phyloP scores from a whole-genome alignment of 2,888 invertebrate genomes.

The Mimumesa dahlbomi region DNA sequence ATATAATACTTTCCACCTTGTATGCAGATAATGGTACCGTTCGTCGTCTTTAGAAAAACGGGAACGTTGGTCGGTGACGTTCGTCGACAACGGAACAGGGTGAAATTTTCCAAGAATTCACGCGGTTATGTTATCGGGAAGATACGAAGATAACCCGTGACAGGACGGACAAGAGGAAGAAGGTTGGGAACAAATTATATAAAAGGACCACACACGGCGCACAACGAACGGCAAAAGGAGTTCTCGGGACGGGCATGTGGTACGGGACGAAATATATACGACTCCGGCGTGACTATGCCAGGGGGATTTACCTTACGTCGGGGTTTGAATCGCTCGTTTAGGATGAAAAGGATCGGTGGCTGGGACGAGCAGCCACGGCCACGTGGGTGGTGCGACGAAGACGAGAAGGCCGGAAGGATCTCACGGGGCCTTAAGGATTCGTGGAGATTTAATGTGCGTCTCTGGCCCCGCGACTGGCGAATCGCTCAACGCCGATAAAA shows the following conservation, averaged over 20 bases:
- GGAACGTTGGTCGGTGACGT: too few species aligned
- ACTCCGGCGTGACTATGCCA: conserved; percentile 72
- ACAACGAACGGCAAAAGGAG: conserved; percentile 50
- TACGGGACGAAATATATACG: conserved; percentile 71
- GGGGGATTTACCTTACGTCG: conserved; percentile 74
- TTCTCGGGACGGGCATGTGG: conserved; percentile 56
- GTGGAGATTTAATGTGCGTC: conserved; percentile 43
- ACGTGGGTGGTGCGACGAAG: conserved; percentile 74
- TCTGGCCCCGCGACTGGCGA: conserved; percentile 27
- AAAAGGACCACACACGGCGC: conserved; percentile 73
- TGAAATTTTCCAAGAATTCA: too few species aligned
- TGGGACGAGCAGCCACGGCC: conserved; percentile 59
- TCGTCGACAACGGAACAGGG: too few species aligned
- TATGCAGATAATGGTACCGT: too few species aligned
- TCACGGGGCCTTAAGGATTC: conserved; percentile 56
- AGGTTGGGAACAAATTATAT: conserved; percentile 66
- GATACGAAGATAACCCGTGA: too few species aligned
- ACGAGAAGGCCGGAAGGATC: conserved; percentile 69
- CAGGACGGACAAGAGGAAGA: conserved; percentile 14
- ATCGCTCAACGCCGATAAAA: conserved; percentile 21
- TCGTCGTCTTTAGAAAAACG: too few species aligned
- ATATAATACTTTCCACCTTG: too few species aligned
- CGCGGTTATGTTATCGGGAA: too few species aligned
- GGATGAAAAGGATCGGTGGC: conserved; percentile 76
- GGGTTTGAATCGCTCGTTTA: conserved; percentile 77